These are phyloP conservation scores for Pyrocephalus nanus DNA, from an alignment of 2,797 vertebrate species.

Conservation along the genomic window DNA sequence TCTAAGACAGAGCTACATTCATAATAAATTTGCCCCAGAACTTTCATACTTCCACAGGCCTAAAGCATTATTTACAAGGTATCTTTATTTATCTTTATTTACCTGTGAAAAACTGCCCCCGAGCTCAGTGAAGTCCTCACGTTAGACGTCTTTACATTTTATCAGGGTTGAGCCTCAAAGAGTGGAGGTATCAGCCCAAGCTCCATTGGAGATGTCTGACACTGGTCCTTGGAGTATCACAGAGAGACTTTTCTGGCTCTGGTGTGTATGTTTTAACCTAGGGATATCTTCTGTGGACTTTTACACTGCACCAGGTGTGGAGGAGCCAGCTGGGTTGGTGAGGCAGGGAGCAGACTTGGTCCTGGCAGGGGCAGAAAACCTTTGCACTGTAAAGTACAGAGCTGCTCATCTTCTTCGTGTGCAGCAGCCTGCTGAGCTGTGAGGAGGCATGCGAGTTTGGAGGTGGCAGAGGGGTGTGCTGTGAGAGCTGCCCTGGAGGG, in stretches of 20 bases:
- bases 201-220: accelerated
- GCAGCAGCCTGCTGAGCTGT: background rate
- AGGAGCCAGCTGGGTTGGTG: background rate
- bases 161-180: background rate
- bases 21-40: background rate
- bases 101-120: background rate
- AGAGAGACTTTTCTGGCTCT: background rate
- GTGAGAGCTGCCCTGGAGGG: accelerated
- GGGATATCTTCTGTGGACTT: background rate
- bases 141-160: background rate
- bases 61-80: background rate
- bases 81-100: no score
- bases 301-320: accelerated
- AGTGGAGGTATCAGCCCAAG: background rate
- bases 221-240: accelerated
- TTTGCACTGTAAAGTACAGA: background rate
- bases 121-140: background rate
- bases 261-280: background rate
- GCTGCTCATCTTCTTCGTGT: accelerated
- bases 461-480: background rate
- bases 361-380: background rate
- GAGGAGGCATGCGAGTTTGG: accelerated
- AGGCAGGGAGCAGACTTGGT: background rate
- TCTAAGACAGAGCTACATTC: background rate
- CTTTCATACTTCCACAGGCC: background rate